Base-by-base conservation (phyloP, 1,140 invertebrate genomes). In the Neotoxoptera formosana region DNA sequence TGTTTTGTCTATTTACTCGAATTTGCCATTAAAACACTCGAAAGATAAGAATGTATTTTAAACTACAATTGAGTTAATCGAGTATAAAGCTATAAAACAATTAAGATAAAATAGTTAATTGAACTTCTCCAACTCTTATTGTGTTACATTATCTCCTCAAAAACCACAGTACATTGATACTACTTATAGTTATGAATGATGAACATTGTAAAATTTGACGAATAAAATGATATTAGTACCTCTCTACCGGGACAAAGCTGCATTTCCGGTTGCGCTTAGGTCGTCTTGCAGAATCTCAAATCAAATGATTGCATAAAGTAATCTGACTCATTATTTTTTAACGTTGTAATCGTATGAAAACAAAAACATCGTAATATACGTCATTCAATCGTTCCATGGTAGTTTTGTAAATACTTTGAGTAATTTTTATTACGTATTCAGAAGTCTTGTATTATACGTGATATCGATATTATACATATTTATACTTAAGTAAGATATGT, bases 21-120 rank as follows among this genome's bases (percentile, higher is more conserved):
- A 53, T 89, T 48, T n/a, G 0, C 2, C 23, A 51, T 48, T 87
- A 48, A 53, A 48, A 36, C 8, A 89, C 48, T 53, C 23, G 6
- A 89, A 14, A 89, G 87, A 89, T 89, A 89, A 25, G n/a, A 36
- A 89, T 87, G 20, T 48, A 87, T 87, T n/a, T 87, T 87, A 51
- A 87, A 87, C 30, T 87, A 47, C 47, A 48, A 51, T 48, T 48
- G 25, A 87, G 45, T 87, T 48, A 67, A 48, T 86, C 23, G 30
- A 48, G n/a, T n/a, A 11, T 84, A 84, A 25, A 48, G 30, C n/a
- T 87, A 47, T 87, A 87, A 87, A 48, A 23, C 6, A 87, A 87
- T 48, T 87, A 87, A 87, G 86, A 87, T 87, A 87, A 87, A 17
- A 48, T 25, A 0, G 14, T n/a, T 87, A 25, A n/a, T 87, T 87